Evolutionary conservation across 2,113 vertebrate genomes (phyloP).

Genomic region (Propithecus coquereli): DNA sequence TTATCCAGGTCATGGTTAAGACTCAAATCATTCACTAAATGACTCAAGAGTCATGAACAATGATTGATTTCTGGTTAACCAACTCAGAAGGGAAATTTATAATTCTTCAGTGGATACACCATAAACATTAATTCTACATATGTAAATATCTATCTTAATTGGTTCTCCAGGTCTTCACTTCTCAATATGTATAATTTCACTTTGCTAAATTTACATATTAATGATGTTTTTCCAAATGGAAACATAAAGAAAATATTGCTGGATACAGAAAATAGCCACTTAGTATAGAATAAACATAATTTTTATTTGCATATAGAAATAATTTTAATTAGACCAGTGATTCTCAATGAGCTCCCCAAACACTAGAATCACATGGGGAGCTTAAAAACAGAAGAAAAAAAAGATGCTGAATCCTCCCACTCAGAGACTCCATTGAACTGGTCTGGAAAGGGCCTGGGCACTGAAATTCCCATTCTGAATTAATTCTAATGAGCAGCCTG

Average conservation of each 20-base stretch:
- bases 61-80: conserved; percentile 34
- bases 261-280: conserved; percentile 28
- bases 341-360: conserved; percentile 14
- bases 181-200: conserved; percentile 33
- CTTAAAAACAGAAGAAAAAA: background rate
- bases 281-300: conserved; percentile 51
- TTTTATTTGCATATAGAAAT: conserved; percentile 60
- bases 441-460: background rate
- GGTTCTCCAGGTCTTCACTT: conserved; percentile 29
- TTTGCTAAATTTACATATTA: conserved; percentile 65
- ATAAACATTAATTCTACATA: conserved; percentile 36
- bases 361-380: background rate
- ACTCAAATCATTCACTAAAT: conserved; percentile 25
- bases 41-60: conserved; percentile 21
- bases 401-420: background rate
- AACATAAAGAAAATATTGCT: conserved; percentile 41
- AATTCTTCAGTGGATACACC: conserved; percentile 33
- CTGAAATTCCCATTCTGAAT: background rate
- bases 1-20: conserved; percentile 20
- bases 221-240: conserved; percentile 57
- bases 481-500: background rate
- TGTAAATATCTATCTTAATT: conserved; percentile 41
- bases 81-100: conserved; percentile 43
- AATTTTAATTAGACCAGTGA: conserved; percentile 57
- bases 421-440: conserved; percentile 25